Evolutionary conservation across 2,113 vertebrate genomes (phyloP).

Genomic region (Galbula dea): DNA sequence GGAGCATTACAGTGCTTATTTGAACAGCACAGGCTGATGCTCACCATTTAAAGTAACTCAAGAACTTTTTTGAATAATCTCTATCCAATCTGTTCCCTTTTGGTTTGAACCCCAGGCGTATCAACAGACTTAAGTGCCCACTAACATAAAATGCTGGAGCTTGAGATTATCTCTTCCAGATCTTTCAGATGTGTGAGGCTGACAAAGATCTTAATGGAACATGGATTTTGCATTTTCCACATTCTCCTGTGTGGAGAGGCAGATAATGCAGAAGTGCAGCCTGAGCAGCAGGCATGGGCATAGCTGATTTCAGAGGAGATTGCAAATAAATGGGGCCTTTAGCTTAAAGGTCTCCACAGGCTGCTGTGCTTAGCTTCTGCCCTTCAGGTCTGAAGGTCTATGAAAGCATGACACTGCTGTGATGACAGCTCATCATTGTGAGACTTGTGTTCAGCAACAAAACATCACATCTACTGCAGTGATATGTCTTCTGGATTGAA

Average conservation of each 20-base stretch:
- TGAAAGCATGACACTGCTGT: neutral
- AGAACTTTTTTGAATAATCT: slow-evolving; percentile 18
- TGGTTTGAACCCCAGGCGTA: neutral
- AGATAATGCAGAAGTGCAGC: slow-evolving; percentile 63
- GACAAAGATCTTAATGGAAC: slow-evolving; percentile 43
- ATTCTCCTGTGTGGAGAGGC: slow-evolving; percentile 42
- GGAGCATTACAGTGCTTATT: neutral
- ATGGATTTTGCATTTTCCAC: slow-evolving; percentile 39
- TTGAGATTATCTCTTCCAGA: slow-evolving; percentile 7
- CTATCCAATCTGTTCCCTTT: neutral
- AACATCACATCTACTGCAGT: neutral
- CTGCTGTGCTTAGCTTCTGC: neutral
- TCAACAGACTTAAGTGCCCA: neutral
- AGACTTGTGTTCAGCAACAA: neutral
- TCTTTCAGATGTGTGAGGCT: neutral
- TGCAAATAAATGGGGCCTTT: slow-evolving; percentile 60
- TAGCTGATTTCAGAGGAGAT: slow-evolving; percentile 46
- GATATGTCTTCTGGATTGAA: neutral
- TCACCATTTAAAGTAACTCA: neutral
- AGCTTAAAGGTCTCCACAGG: slow-evolving; percentile 63
- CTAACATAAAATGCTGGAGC: neutral
- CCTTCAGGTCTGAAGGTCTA: neutral
- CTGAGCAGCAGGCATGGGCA: neutral
- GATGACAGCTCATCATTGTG: neutral
- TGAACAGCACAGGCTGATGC: neutral